Conservation (phyloP, 92 coral and sea anemone species). For the Phymanthus crucifer region DNA sequence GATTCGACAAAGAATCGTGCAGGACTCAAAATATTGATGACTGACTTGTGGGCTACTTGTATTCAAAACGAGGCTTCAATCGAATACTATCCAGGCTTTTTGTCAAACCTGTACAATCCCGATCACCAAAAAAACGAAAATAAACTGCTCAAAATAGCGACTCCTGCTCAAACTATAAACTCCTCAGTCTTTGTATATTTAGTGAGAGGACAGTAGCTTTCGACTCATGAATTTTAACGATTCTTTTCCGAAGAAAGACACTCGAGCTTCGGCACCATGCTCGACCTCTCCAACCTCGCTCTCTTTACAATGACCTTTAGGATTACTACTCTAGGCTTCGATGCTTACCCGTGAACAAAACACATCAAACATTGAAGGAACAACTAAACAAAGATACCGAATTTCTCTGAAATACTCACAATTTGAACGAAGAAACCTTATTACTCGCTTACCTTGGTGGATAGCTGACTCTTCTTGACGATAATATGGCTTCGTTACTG, state of each 20-base stretch:
- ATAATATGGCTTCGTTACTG: conserved; percentile 28
- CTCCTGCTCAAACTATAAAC: background rate
- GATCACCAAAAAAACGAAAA: background rate
- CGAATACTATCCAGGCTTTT: conserved; percentile 2
- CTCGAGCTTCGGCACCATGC: conserved; percentile 42
- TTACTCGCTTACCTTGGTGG: conserved; percentile 23
- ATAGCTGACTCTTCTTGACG: conserved; percentile 21
- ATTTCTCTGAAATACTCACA: conserved; percentile 3
- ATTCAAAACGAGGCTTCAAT: conserved; percentile 52
- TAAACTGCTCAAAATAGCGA: conserved; percentile 3
- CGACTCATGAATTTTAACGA: conserved; percentile 47
- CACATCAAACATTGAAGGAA: background rate
- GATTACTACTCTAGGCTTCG: conserved; percentile 1
- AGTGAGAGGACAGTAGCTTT: background rate
- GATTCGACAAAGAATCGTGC: conserved; percentile 27
- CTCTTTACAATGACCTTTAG: conserved; percentile 8
- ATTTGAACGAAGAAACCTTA: background rate
- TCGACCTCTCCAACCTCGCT: conserved; percentile 37
- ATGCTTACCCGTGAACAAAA: background rate
- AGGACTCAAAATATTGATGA: conserved; percentile 36
- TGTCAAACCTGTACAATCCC: conserved; percentile 15
- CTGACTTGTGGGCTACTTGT: conserved; percentile 33
- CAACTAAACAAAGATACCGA: background rate
- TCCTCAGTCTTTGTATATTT: background rate
- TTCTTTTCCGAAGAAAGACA: conserved; percentile 47